Conservation (phyloP, 2,797 vertebrate species). For the Sternotherus odoratus region DNA sequence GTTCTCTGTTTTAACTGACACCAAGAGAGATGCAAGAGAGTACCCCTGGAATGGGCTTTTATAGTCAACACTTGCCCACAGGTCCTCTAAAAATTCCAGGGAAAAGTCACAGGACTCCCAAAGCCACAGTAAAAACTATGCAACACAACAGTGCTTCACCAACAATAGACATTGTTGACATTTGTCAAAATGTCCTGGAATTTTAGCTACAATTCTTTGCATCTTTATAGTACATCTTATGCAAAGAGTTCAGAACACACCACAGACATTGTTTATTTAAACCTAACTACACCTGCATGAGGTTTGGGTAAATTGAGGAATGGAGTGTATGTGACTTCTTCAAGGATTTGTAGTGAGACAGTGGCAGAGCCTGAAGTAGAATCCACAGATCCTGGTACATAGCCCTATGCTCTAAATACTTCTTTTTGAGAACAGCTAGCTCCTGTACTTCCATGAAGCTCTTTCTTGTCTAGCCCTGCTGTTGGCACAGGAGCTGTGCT, state of each 20-base stretch:
- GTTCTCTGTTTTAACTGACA: background rate
- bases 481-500: slow-evolving; percentile 26
- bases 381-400: background rate
- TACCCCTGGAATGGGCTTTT: background rate
- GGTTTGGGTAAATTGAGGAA: background rate
- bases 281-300: fast-evolving
- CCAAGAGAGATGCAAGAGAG: background rate
- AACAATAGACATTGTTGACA: background rate
- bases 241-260: background rate
- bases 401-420: background rate
- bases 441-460: background rate
- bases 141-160: background rate
- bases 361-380: background rate
- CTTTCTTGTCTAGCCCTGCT: slow-evolving; percentile 41
- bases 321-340: background rate
- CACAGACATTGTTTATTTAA: background rate
- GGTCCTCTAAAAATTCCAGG: background rate
- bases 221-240: background rate
- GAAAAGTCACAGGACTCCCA: background rate
- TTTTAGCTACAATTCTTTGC: background rate
- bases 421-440: background rate
- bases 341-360: fast-evolving
- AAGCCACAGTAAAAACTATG: background rate
- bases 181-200: background rate
- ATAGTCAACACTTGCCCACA: background rate